Evolutionary conservation across 2,797 vertebrate genomes (phyloP).

Genomic region (Tachyglossus aculeatus): DNA sequence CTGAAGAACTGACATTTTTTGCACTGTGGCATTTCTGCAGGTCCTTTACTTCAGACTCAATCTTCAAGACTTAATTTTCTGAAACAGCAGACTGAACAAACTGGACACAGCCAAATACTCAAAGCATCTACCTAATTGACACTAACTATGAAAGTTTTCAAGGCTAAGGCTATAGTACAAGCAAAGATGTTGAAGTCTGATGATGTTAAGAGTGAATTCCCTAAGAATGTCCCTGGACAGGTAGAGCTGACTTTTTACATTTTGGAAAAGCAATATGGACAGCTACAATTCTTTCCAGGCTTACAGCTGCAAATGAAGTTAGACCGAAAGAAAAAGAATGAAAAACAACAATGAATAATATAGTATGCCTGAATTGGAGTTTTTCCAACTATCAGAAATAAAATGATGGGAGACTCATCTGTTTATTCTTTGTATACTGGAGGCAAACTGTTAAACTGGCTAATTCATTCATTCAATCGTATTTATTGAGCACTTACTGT

Average conservation of each 20-base stretch:
- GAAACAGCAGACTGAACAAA: too few species aligned
- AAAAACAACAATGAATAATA: conserved; percentile 22
- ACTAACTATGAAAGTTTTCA: background rate
- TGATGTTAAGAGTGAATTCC: background rate
- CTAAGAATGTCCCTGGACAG: background rate
- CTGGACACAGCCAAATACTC: too few species aligned
- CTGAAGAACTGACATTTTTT: too few species aligned
- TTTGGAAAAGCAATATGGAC: background rate
- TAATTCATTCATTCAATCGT: too few species aligned
- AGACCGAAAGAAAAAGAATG: background rate
- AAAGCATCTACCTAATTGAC: background rate
- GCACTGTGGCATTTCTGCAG: too few species aligned
- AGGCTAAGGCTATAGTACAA: background rate
- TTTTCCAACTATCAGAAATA: conserved; percentile 39
- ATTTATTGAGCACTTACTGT: too few species aligned
- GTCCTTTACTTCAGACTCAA: too few species aligned
- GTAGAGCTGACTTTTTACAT: background rate
- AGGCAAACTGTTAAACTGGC: conserved; percentile 70
- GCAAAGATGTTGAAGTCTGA: background rate
- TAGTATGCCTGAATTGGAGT: conserved; percentile 37
- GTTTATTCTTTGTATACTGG: conserved; percentile 54
- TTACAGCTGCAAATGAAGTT: background rate
- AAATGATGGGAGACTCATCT: conserved; percentile 59
- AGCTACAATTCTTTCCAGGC: background rate
- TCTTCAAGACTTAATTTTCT: too few species aligned